Evolutionary conservation across 2,797 vertebrate species (phyloP).

Genomic region (Peromyscus eremicus): DNA sequence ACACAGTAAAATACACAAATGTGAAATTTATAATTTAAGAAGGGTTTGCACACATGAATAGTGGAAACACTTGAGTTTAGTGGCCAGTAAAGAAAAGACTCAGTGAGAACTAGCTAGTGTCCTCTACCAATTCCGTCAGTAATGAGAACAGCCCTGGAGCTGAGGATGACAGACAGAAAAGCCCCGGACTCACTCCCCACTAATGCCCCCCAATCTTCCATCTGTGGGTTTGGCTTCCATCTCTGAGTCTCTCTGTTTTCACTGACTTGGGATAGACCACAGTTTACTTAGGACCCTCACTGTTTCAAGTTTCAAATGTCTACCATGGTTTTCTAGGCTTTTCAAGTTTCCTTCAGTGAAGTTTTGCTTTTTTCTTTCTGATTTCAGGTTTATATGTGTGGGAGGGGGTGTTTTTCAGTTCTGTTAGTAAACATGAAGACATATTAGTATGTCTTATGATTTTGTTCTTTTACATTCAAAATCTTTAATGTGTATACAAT

Average conservation of each 20-base stretch:
- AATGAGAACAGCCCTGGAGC: background rate
- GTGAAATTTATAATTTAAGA: background rate
- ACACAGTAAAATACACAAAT: background rate
- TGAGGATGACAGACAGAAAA: background rate
- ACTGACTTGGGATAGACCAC: background rate
- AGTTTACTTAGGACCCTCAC: background rate
- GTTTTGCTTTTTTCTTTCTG: slow-evolving; percentile 44
- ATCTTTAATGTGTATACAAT: background rate
- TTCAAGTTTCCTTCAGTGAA: slow-evolving; percentile 12
- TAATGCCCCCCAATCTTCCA: background rate
- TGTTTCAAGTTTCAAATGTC: background rate
- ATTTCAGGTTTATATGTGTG: background rate
- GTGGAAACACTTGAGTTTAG: background rate
- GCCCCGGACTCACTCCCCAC: background rate
- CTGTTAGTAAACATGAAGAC: background rate
- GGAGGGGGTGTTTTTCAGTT: background rate
- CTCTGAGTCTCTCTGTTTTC: background rate
- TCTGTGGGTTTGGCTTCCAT: background rate
- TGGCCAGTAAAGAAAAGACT: too few relatives aligned
- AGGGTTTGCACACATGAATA: background rate
- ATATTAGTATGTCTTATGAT: background rate
- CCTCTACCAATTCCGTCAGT: background rate
- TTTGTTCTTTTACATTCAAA: slow-evolving; percentile 17
- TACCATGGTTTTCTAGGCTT: background rate
- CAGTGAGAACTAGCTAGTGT: background rate